Evolutionary conservation across 2,888 invertebrate genomes (phyloP), one percentile per base, ranked within the genome.

Genomic region (Labia minor): DNA sequence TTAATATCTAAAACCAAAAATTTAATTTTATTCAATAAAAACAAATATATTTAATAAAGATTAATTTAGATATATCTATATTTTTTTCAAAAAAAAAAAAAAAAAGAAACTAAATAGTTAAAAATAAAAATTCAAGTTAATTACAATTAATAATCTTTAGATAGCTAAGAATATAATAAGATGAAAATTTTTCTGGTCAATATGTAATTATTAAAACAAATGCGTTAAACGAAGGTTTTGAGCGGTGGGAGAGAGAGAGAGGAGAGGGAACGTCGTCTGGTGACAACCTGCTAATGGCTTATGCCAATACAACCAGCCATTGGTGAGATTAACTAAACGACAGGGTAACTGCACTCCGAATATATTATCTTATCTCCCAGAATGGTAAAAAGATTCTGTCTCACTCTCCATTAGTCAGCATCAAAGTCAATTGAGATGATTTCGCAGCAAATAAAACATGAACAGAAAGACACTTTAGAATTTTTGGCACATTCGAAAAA

Each of bases 211-310:
- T 3, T n/a, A 49, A 49, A 49, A 49, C 49, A 49, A 49, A 49
- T 49, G 49, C 49, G 49, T 16, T 49, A 49, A 49, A 49, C 49
- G 49, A 49, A 14, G 33, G 11, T 33, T 33, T 6, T 3, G 8
- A 49, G 49, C 14, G 49, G 16, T 11, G 16, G 4, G 33, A 33
- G 33, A 33, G 33, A 33, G 33, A 33, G 33, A 33, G 33, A 33
- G 33, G 49, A 3, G 26, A 8, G 26, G 26, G 26, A 26, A 26
- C 4, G 26, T 26, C 26, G 49, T 49, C 49, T 49, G 49, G 49
- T 49, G 49, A 49, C 49, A 49, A 49, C n/a, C 49, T 16, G 49
- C 49, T 49, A 49, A 49, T 49, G 49, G 49, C 16, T 49, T 49
- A 3, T 49, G 49, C 49, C 49, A 49, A 49, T 49, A 49, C n/a